phyloP scores from a whole-genome alignment of 2,888 invertebrate species.

The Cremastobaeus sp. region DNA sequence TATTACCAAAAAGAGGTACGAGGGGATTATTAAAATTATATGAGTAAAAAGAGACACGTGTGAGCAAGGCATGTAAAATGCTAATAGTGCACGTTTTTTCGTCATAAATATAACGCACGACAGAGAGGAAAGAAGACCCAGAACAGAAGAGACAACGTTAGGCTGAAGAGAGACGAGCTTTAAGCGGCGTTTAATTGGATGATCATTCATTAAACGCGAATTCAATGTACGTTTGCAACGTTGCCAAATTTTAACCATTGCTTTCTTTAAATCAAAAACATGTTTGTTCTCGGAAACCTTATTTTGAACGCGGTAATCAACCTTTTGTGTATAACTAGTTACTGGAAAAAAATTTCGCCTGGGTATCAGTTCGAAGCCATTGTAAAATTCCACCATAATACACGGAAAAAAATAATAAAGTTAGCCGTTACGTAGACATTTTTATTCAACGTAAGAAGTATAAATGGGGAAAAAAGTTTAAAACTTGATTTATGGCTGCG shows the following conservation, averaged over 20 bases:
- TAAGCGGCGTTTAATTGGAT: constrained; percentile 53
- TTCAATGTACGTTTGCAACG: constrained; percentile 36
- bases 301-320: too few species aligned
- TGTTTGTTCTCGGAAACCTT: background rate
- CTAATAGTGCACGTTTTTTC: constrained; percentile 62
- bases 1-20: constrained; percentile 55
- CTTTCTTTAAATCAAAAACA: background rate
- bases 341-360: too few species aligned
- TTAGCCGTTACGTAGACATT: too few species aligned
- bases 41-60: constrained; percentile 51
- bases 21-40: constrained; percentile 58
- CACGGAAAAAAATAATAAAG: too few species aligned
- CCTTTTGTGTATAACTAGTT: too few species aligned
- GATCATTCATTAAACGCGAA: constrained; percentile 52
- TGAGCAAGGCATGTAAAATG: constrained; percentile 59
- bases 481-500: too few species aligned
- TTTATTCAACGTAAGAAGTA: too few species aligned
- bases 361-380: too few species aligned
- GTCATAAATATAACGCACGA: constrained; percentile 45
- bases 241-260: constrained; percentile 14
- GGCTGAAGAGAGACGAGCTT: constrained; percentile 36
- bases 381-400: too few species aligned
- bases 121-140: constrained; percentile 33
- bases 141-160: constrained; percentile 44
- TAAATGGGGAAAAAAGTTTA: too few species aligned